phyloP scores from a whole-genome alignment of 1,140 invertebrate genomes.

The Drosophila fuyamai region DNA sequence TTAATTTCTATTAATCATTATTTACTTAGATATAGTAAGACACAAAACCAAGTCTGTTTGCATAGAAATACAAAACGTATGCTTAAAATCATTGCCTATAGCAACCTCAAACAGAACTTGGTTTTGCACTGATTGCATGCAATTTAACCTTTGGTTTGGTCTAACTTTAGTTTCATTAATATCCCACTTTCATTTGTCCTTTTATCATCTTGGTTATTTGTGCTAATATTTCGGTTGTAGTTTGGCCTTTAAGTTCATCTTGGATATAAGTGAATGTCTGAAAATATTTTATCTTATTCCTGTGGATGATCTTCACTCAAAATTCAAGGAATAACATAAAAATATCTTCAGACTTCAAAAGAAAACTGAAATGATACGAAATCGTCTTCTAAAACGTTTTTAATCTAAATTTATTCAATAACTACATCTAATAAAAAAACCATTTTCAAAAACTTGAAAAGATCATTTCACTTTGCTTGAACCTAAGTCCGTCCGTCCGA shows the following conservation, averaged over 20 bases:
- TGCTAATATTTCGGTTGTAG: constrained; percentile 72
- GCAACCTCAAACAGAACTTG: constrained; percentile 28
- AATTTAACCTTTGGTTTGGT: constrained; percentile 42
- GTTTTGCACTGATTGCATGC: constrained; percentile 70
- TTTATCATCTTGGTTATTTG: constrained; percentile 68
- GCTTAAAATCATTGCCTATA: not conserved
- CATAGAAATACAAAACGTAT: constrained; percentile 1
- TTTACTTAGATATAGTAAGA: constrained; percentile 57
- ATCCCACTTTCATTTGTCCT: constrained; percentile 65
- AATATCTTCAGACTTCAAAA: constrained; percentile 51
- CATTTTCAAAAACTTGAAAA: not conserved
- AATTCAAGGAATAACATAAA: not conserved
- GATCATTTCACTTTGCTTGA: constrained; percentile 53
- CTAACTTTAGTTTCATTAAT: constrained; percentile 53
- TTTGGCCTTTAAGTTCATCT: constrained; percentile 57
- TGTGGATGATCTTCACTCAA: not conserved
- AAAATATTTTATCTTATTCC: constrained; percentile 34
- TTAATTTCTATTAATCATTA: constrained; percentile 60
- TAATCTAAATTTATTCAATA: not conserved
- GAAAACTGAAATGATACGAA: constrained; percentile 58
- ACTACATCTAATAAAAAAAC: not conserved
- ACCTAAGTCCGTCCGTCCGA: constrained; percentile 68
- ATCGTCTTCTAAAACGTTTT: too few species aligned
- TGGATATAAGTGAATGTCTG: constrained; percentile 42
- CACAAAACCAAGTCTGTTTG: constrained; percentile 61